Conservation (phyloP, 2,797 vertebrate species). For the Columba guinea region DNA sequence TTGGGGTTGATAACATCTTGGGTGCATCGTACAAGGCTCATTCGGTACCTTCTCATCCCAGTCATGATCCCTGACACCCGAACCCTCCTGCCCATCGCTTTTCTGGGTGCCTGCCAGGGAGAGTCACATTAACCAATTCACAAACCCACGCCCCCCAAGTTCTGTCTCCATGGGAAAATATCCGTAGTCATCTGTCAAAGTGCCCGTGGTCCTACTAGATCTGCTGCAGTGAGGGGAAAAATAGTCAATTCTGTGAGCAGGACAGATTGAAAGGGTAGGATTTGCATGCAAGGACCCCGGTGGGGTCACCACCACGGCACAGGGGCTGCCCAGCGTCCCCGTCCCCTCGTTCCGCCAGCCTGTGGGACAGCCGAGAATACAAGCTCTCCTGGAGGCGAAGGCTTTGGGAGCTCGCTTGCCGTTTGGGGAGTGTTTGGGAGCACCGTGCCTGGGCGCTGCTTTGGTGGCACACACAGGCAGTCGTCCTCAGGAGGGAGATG, state of each 20-base stretch:
- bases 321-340: background rate
- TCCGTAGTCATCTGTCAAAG: background rate
- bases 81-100: too few relatives aligned
- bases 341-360: background rate
- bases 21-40: too few relatives aligned
- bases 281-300: background rate
- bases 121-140: background rate
- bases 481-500: background rate
- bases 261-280: background rate
- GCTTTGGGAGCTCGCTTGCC: background rate
- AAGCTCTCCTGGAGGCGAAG: background rate
- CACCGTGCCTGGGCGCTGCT: background rate
- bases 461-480: background rate
- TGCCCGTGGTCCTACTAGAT: background rate
- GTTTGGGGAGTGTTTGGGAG: rapidly evolving
- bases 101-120: background rate
- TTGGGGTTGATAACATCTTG: too few relatives aligned
- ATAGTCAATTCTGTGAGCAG: background rate
- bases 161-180: background rate
- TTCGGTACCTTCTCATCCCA: too few relatives aligned
- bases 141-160: background rate
- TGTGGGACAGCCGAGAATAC: rapidly evolving
- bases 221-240: background rate
- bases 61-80: too few relatives aligned
- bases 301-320: background rate